phyloP scores from a whole-genome alignment of 2,113 vertebrate species.

The Phyllopteryx taeniolatus region DNA sequence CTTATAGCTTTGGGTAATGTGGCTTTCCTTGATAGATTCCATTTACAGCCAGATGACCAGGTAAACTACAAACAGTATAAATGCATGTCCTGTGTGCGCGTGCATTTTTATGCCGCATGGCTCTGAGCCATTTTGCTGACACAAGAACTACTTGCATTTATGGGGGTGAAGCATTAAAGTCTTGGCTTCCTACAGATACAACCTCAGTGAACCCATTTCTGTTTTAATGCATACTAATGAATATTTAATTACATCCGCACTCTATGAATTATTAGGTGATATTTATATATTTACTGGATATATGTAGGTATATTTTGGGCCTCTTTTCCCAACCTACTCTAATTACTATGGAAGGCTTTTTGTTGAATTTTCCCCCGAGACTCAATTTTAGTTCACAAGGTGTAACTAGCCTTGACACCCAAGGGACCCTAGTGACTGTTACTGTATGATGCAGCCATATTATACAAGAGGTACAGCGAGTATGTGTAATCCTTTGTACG shows the following conservation, averaged over 20 bases:
- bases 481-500: no score
- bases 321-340: not conserved
- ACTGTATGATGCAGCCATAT: no score
- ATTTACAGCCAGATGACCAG: not conserved
- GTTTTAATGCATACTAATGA: not conserved
- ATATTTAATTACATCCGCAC: not conserved
- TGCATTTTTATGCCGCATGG: not conserved
- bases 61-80: not conserved
- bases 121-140: not conserved
- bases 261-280: not conserved
- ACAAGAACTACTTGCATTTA: not conserved
- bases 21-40: not conserved
- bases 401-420: no score
- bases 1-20: not conserved
- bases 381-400: no score
- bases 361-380: not conserved
- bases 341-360: not conserved
- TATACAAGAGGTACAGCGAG: no score
- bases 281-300: not conserved
- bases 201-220: not conserved
- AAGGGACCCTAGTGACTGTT: no score
- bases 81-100: not conserved
- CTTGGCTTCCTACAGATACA: not conserved
- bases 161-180: not conserved
- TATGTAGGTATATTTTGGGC: no score